Evolutionary conservation across 92 coral and sea anemone species (phyloP).

Genomic region (Phenganax stokvisi): DNA sequence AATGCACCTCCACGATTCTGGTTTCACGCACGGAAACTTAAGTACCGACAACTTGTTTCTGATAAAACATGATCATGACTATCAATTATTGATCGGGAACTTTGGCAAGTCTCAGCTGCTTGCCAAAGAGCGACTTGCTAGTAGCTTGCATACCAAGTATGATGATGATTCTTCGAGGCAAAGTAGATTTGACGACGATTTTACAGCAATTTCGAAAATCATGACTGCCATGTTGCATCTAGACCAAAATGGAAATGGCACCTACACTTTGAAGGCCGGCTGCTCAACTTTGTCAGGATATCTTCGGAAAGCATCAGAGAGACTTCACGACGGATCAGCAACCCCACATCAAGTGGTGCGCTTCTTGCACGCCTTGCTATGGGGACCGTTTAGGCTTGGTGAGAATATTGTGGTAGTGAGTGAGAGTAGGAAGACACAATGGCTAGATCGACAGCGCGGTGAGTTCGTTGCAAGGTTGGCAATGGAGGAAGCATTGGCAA

Average conservation of each 20-base stretch:
- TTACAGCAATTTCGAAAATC: conserved; percentile 3
- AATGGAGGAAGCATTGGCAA: conserved; percentile 33
- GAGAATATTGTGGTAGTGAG: conserved; percentile 11
- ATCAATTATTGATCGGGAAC: conserved; percentile 29
- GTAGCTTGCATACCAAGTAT: background rate
- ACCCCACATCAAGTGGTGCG: conserved; percentile 1
- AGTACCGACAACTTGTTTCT: conserved; percentile 13
- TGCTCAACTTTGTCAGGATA: background rate
- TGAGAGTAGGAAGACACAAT: conserved; percentile 3
- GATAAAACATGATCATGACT: conserved; percentile 21
- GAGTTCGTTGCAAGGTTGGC: conserved; percentile 30
- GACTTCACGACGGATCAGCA: conserved; percentile 29
- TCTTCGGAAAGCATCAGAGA: conserved; percentile 18
- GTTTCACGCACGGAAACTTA: conserved; percentile 30
- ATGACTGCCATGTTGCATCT: conserved; percentile 27
- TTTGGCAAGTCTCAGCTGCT: conserved; percentile 29
- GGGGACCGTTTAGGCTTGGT: conserved; percentile 29
- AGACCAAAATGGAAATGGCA: conserved; percentile 22
- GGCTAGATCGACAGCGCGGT: conserved; percentile 28
- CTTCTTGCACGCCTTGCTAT: conserved; percentile 23
- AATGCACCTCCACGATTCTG: conserved; percentile 10
- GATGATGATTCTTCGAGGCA: background rate
- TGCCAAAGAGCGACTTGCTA: conserved; percentile 17
- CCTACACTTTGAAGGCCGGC: background rate
- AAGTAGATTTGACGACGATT: background rate